Conservation (phyloP, 2,797 vertebrate species). For the Pseudomugil gertrudae region DNA sequence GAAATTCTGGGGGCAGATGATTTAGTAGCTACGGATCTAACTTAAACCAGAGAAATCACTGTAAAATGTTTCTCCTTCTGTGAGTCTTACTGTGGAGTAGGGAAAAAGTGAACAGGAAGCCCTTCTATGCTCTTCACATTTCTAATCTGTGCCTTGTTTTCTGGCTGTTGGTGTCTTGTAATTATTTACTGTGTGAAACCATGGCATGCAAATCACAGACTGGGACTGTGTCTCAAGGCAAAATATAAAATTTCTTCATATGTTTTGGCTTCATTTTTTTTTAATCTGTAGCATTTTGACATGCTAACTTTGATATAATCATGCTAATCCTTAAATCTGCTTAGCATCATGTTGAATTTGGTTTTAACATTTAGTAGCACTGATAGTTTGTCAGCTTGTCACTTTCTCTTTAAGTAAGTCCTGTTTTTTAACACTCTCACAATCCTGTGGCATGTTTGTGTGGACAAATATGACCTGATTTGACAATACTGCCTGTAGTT, state of each 20-base stretch:
- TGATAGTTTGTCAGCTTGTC: background rate
- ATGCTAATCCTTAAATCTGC: background rate
- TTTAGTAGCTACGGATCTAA: background rate
- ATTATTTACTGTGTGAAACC: background rate
- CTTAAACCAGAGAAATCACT: background rate
- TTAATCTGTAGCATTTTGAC: background rate
- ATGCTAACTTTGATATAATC: background rate
- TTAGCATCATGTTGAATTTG: background rate
- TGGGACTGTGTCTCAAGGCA: background rate
- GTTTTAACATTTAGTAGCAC: background rate
- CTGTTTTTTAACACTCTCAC: constrained; percentile 15
- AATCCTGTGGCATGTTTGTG: constrained; percentile 4
- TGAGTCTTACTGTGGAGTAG: background rate
- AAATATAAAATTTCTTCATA: background rate
- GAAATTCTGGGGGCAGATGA: background rate
- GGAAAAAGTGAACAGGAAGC: no score
- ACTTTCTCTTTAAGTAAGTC: background rate
- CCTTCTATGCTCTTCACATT: background rate
- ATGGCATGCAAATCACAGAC: background rate
- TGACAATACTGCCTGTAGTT: constrained; percentile 8
- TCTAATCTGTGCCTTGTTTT: background rate
- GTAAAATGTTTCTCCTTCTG: background rate
- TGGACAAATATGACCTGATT: constrained; percentile 6
- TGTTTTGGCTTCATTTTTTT: background rate
- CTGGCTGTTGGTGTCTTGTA: background rate